Evolutionary conservation across 2,888 invertebrate species (phyloP).

Genomic region (Epinotia brunnichana): DNA sequence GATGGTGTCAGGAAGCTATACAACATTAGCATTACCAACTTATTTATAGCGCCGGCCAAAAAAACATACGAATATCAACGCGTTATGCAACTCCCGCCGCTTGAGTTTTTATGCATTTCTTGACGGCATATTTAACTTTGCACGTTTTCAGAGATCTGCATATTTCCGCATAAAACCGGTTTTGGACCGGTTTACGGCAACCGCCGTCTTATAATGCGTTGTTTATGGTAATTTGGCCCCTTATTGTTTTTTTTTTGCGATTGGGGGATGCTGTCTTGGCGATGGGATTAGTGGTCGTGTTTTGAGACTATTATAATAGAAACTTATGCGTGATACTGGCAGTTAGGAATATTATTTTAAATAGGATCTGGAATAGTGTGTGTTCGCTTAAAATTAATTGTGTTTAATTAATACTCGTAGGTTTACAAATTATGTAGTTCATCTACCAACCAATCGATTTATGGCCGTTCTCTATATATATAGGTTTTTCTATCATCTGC

Average conservation of each 20-base stretch:
- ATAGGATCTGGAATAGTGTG: conserved; percentile 3
- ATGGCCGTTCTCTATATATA: neutral
- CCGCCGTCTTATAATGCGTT: conserved; percentile 75
- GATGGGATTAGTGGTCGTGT: conserved; percentile 74
- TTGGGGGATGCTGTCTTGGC: conserved; percentile 67
- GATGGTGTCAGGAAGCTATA: conserved; percentile 73
- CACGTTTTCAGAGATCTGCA: conserved; percentile 54
- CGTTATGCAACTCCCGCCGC: neutral
- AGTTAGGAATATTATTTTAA: conserved; percentile 14
- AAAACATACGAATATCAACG: conserved; percentile 3
- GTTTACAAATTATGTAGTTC: neutral
- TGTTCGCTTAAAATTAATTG: neutral
- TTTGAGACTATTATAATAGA: conserved; percentile 40
- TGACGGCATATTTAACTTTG: conserved; percentile 30
- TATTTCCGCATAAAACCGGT: conserved; percentile 76
- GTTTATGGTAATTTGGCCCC: conserved; percentile 82
- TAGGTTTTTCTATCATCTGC: too few species aligned
- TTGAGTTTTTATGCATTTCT: neutral
- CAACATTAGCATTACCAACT: conserved; percentile 23
- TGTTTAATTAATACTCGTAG: neutral
- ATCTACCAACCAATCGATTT: neutral
- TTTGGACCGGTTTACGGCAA: conserved; percentile 65
- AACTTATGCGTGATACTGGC: conserved; percentile 28
- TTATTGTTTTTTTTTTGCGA: conserved; percentile 69
- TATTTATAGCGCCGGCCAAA: neutral